A percentile compares a stretch with the other conserved stretches of the same genome.
Conservation (phyloP, 64 coral and sea anemone genomes). For the Pachyseris speciosa region DNA sequence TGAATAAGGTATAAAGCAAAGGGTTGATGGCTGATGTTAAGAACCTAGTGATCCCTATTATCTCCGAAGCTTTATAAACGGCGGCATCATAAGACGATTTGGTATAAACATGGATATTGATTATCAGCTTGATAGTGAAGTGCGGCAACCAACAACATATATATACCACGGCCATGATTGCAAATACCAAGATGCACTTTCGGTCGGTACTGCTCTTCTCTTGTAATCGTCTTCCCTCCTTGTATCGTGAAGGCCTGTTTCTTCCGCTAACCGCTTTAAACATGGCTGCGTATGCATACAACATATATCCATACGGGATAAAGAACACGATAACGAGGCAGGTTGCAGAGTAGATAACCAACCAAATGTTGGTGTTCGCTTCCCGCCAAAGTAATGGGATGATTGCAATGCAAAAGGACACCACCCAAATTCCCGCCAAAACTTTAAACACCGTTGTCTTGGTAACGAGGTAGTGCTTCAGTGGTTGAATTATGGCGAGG, state of each 20-base stretch:
- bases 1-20: conserved; percentile 35
- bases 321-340: conserved; percentile 21
- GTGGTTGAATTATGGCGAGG: conserved; percentile 48
- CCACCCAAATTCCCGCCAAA: conserved; percentile 39
- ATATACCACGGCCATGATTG: conserved; percentile 1
- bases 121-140: background rate
- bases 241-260: background rate
- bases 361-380: background rate
- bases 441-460: conserved; percentile 42
- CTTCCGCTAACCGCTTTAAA: background rate
- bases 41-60: background rate
- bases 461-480: conserved; percentile 32
- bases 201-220: background rate
- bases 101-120: background rate
- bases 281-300: conserved; percentile 29
- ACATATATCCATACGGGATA: conserved; percentile 27
- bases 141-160: conserved; percentile 14
- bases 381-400: conserved; percentile 24
- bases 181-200: conserved; percentile 41
- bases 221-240: background rate
- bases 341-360: background rate
- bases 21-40: conserved; percentile 18
- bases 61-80: background rate
- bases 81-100: background rate
- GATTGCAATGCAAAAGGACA: background rate